Base-by-base conservation (phyloP, 2,888 invertebrate genomes). In the Drosophila kanekoi region DNA sequence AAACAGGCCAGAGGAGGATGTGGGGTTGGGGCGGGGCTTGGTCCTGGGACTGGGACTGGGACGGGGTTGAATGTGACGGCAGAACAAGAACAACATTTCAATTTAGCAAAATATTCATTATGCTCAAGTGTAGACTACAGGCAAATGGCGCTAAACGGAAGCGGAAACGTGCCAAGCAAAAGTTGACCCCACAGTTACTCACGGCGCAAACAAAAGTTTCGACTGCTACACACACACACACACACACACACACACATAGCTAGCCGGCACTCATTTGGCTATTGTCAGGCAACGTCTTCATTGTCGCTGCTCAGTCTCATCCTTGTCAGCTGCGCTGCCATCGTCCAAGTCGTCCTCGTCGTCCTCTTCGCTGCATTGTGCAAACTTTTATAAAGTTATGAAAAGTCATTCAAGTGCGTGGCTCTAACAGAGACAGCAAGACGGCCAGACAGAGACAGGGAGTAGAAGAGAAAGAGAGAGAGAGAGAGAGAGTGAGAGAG, bases 21-120 rank as follows among this genome's bases (percentile, higher is more conserved):
- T 23, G 23, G 23, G 43, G 9, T 18, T 14, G 40, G 16, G 23
- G 4, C 6, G 1, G 14, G 20, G 33, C 11, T 3, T 10, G 37
- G 23, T 20, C 3, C 38, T 3, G 40, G 14, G 23, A 1, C 6
- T 1, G 14, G 20, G 33, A n/a, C 1, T 10, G 4, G n/a, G 47
- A n/a, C 18, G 1, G 44, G 9, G 8, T 38, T 2, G 11, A 2
- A 13, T 10, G 8, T 20, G 23, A 11, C n/a, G 35, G 18, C 35
- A 35, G 48, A 41, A 59, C 76, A 68, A 52, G 62, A 68, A 81
- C 87, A 86, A 89, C 85, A 86, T 89, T 86, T 86, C 85, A 86
- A 86, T 86, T 86, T 86, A 75, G 69, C 64, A 87, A 86, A 86
- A 86, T 86, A 79, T 87, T 86, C 85, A 86, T 86, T 86, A 86